Evolutionary conservation across 2,113 vertebrate genomes (phyloP).

Genomic region (Melanostigma gelatinosum): DNA sequence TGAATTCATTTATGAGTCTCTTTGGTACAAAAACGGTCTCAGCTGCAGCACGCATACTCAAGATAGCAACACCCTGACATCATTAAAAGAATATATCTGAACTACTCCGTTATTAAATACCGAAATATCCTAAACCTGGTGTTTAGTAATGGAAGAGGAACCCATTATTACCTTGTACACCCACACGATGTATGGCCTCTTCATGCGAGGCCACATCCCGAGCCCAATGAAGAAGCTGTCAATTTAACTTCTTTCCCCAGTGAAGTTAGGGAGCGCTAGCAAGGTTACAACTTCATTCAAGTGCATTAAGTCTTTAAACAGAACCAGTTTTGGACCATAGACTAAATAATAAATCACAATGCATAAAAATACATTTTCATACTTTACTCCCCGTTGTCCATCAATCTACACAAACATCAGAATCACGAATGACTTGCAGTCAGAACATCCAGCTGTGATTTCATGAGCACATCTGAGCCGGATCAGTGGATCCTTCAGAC

Average conservation of each 20-base stretch:
- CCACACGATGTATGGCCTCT: constrained; percentile 19
- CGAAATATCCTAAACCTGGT: background rate
- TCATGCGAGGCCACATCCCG: background rate
- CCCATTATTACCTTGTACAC: constrained; percentile 15
- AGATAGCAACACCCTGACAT: constrained; percentile 13
- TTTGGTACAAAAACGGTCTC: background rate
- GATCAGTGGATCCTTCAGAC: constrained; percentile 45
- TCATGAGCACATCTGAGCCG: constrained; percentile 31
- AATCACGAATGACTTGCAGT: constrained; percentile 21
- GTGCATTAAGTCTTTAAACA: constrained; percentile 44
- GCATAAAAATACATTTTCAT: too few species aligned
- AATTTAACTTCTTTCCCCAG: constrained; percentile 8
- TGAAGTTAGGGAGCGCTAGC: background rate
- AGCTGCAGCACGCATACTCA: too few species aligned
- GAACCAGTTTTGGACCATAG: too few species aligned
- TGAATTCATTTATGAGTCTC: background rate
- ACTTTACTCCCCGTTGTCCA: background rate
- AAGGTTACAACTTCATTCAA: background rate
- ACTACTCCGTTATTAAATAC: background rate
- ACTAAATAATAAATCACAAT: background rate
- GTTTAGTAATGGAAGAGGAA: constrained; percentile 14
- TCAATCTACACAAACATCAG: constrained; percentile 9
- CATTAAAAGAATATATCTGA: background rate
- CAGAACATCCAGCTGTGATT: constrained; percentile 18
- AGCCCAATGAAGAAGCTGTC: constrained; percentile 13